Conservation (phyloP, 1,140 invertebrate genomes). For the Dreissena polymorpha region DNA sequence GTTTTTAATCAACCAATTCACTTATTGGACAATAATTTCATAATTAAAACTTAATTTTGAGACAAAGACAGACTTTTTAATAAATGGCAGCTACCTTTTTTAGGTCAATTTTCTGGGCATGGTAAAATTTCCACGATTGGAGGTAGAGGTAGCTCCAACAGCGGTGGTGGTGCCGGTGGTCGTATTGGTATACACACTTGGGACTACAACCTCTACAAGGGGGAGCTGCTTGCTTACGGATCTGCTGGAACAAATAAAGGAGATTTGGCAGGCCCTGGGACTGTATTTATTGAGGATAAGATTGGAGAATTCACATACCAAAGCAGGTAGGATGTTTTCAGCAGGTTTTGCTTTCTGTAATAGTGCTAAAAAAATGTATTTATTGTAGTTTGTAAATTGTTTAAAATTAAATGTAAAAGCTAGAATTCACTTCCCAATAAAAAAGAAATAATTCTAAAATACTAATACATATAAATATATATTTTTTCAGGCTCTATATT, state of each 20-base stretch:
- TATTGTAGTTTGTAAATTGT: too few relatives aligned
- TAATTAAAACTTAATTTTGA: too few relatives aligned
- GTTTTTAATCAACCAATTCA: too few relatives aligned
- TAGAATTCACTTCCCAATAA: too few relatives aligned
- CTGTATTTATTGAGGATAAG: conserved; percentile 71
- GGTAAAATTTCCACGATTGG: conserved; percentile 65
- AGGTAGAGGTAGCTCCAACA: conserved; percentile 57
- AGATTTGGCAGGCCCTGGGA: conserved; percentile 68
- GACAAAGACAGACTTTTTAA: too few relatives aligned
- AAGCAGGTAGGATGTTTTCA: conserved; percentile 36
- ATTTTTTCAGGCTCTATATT: conserved; percentile 65
- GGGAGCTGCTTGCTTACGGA: conserved; percentile 60
- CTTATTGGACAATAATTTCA: too few relatives aligned
- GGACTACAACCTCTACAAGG: conserved; percentile 65
- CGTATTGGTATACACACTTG: conserved; percentile 66
- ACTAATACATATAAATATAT: too few relatives aligned
- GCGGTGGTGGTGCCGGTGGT: conserved; percentile 70
- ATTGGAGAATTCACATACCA: conserved; percentile 57
- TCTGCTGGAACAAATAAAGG: conserved; percentile 51
- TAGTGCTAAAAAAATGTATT: background rate
- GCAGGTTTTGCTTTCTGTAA: background rate
- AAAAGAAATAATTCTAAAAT: too few relatives aligned
- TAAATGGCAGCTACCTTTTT: background rate
- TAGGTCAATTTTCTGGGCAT: conserved; percentile 68
- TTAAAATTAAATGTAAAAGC: too few relatives aligned